These are phyloP conservation scores for Morpho helenor DNA, from an alignment of 2,888 invertebrate genomes.

Conservation along the genomic window DNA sequence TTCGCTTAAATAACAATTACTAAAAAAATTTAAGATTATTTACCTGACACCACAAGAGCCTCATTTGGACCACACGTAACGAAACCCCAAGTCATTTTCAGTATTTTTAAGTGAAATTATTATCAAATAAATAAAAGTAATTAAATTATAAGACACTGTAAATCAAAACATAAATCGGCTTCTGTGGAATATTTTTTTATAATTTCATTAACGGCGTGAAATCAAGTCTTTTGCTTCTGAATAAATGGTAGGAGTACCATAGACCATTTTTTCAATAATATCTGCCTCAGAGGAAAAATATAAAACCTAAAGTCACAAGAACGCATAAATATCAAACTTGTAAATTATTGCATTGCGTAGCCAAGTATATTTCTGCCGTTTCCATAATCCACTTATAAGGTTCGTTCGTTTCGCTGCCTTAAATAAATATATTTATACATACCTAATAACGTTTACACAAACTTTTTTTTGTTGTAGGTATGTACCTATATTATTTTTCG, in stretches of 20 bases:
- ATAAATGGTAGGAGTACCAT: slow-evolving; percentile 13
- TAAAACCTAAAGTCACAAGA: too few species aligned
- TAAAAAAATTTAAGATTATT: slow-evolving; percentile 30
- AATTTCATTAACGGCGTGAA: too few species aligned
- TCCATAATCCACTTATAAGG: too few species aligned
- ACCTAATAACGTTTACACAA: too few species aligned
- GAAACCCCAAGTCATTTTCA: slow-evolving; percentile 89
- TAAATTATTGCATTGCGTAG: too few species aligned
- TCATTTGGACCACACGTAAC: slow-evolving; percentile 97
- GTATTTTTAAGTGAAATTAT: slow-evolving; percentile 25
- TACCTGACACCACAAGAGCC: slow-evolving; percentile 96
- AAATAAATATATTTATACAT: too few species aligned
- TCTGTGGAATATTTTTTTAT: slow-evolving; percentile 13
- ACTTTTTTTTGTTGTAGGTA: too few species aligned
- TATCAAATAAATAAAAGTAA: slow-evolving; percentile 36
- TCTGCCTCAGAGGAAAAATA: too few species aligned
- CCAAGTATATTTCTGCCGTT: too few species aligned
- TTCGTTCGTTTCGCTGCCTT: too few species aligned
- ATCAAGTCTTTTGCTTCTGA: not conserved
- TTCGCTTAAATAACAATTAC: slow-evolving; percentile 1
- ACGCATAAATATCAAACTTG: too few species aligned
- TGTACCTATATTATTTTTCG: too few species aligned
- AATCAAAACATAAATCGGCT: slow-evolving; percentile 54
- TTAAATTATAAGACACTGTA: slow-evolving; percentile 34
- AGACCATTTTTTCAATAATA: not conserved